Percentiles rank a stretch among this genome's conserved stretches.
Conservation (phyloP, 2,797 vertebrate species). For the Arvicola amphibius region DNA sequence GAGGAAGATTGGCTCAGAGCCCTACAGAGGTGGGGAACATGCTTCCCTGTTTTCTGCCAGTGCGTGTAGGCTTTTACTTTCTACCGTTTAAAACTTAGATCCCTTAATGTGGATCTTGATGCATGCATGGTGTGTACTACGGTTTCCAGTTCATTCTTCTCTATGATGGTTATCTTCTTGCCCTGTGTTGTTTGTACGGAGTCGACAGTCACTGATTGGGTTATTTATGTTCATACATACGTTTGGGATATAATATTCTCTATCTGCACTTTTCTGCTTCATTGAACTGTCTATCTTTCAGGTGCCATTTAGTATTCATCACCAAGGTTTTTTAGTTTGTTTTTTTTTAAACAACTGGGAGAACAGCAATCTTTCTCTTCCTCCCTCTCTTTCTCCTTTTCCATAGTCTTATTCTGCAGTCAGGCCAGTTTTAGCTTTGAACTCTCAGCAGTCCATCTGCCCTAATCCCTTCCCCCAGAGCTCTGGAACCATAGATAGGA, state of each 20-base stretch:
- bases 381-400: background rate
- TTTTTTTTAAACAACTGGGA: background rate
- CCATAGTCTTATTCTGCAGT: background rate
- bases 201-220: background rate
- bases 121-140: too few relatives aligned
- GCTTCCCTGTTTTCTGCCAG: background rate
- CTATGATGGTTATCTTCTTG: background rate
- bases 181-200: background rate
- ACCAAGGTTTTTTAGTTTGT: rapidly evolving
- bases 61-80: background rate
- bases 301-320: background rate
- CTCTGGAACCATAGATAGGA: background rate
- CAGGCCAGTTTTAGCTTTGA: background rate
- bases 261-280: background rate
- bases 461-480: background rate
- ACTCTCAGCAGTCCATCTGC: background rate
- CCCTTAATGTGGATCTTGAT: background rate
- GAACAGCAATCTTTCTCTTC: background rate
- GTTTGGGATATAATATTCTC: background rate
- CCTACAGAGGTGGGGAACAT: background rate
- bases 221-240: background rate
- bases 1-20: background rate
- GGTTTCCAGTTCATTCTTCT: background rate
- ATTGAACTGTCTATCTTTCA: background rate
- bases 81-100: background rate